These are phyloP conservation scores for Euzophera pinguis DNA, from an alignment of 2,888 invertebrate species.

Conservation along the genomic window DNA sequence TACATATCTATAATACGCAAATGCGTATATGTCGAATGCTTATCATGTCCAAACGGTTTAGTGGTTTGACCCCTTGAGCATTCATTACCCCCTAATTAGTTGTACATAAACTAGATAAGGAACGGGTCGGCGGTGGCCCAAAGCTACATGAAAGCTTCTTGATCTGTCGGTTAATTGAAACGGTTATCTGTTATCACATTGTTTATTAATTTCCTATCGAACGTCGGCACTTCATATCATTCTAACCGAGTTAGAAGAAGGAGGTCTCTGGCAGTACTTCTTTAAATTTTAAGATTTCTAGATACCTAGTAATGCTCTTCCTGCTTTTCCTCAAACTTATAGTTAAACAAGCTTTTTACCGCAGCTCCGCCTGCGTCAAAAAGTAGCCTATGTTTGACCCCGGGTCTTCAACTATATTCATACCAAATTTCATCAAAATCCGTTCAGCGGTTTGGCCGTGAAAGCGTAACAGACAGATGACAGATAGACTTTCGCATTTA, in stretches of 20 bases:
- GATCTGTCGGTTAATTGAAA: constrained; percentile 54
- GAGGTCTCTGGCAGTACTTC: not conserved
- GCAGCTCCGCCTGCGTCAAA: too few species aligned
- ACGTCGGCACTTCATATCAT: constrained; percentile 46
- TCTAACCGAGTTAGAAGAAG: not conserved
- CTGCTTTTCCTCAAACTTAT: too few species aligned
- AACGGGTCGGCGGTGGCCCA: constrained; percentile 51
- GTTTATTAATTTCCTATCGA: constrained; percentile 63
- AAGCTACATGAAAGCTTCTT: constrained; percentile 39
- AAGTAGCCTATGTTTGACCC: too few species aligned
- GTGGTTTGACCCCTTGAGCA: constrained; percentile 1
- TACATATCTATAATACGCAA: not conserved
- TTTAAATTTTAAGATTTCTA: not conserved
- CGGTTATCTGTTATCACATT: constrained; percentile 64
- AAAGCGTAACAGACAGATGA: too few species aligned
- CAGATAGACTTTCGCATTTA: too few species aligned
- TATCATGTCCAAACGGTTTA: not conserved
- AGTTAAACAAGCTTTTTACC: too few species aligned
- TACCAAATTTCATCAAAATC: too few species aligned
- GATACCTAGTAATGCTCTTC: too few species aligned
- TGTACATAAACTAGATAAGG: constrained; percentile 34
- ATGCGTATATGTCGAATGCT: not conserved
- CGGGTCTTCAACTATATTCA: too few species aligned
- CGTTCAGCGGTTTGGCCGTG: too few species aligned
- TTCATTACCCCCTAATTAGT: constrained; percentile 57